These are phyloP conservation scores for Drosophila subsilvestris DNA, from an alignment of 2,888 invertebrate genomes.

Conservation along the genomic window DNA sequence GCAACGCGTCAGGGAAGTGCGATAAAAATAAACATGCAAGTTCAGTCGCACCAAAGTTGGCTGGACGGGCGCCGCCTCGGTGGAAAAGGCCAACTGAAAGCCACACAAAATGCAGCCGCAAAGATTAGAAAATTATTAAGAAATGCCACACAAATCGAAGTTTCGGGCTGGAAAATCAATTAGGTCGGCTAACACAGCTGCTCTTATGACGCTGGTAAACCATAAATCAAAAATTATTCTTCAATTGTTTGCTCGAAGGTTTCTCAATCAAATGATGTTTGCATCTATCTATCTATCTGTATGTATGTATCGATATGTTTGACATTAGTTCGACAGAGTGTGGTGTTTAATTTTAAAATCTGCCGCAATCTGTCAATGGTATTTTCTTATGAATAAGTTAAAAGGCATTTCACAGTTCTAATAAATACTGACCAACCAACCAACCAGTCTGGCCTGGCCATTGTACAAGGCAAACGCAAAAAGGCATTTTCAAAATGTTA, in stretches of 20 bases:
- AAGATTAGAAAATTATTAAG: constrained; percentile 4
- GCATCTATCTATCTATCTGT: not conserved
- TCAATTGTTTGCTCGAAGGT: constrained; percentile 22
- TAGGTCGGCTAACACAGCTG: constrained; percentile 43
- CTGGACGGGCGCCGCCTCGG: not conserved
- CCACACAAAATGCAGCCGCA: constrained; percentile 22
- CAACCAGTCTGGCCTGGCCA: not conserved
- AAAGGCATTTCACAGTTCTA: constrained; percentile 26
- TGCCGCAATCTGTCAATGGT: constrained; percentile 56
- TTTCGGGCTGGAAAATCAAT: constrained; percentile 50
- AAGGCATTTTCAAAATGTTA: constrained; percentile 35
- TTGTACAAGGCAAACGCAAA: constrained; percentile 15
- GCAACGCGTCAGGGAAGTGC: constrained; percentile 48
- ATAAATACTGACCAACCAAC: constrained; percentile 34
- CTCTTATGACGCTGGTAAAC: constrained; percentile 11
- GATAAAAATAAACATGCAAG: constrained; percentile 55
- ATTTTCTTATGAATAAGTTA: constrained; percentile 55
- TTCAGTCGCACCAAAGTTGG: constrained; percentile 19
- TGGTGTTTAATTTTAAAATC: constrained; percentile 35
- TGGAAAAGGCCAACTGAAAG: not conserved
- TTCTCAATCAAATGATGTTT: constrained; percentile 12
- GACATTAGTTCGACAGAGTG: constrained; percentile 5
- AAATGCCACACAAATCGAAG: constrained; percentile 23
- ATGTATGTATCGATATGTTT: constrained; percentile 5
- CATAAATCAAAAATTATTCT: constrained; percentile 52